Base-by-base conservation (phyloP, 2,888 invertebrate genomes). In the Epinotia bilunana region DNA sequence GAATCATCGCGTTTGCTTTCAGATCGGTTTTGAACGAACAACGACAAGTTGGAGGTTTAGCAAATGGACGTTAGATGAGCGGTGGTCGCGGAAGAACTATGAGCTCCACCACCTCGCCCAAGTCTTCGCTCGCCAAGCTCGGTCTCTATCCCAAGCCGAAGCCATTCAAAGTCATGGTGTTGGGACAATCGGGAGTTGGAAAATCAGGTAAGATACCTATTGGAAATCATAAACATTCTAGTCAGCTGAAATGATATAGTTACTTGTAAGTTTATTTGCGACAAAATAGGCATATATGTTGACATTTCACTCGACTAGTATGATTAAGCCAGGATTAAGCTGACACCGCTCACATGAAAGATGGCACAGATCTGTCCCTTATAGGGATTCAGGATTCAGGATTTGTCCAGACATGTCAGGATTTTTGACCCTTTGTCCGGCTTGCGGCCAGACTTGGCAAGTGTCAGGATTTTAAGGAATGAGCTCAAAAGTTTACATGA, bases 181-280 rank as follows among this genome's bases (percentile, higher is more conserved):
- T 98, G 46, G 97, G 97, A 4, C 97, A 97, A 83, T 95, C 96
- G 28, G 97, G 97, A 63, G 97, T 97, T 70, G 97, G 97, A 13
- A 98, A 98, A 91, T 97, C 97, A 81, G 97, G 97, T 97, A 90
- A 93, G 90, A 78, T 68, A n/a, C n/a, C n/a, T n/a, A 71, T 71
- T 12, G 16, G 16, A 46, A 46, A 13, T 13, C 12, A 46, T 46
- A 46, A 46, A 13, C 13, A 13, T 43, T 3, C 12, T 43, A 12
- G 12, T 43, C 12, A 12, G 12, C 12, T 12, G 12, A 43, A 43
- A 43, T 43, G 11, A 43, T 43, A 0, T 43, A 12, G 33, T 49
- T 23, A 70, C 6, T 33, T 33, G 33, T n/a, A 16, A 7, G 20
- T n/a, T n/a, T n/a, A 57, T 18, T 43, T 43, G 12, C 43, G 43